A percentile compares a stretch with the other conserved stretches of the same genome.
phyloP scores from a whole-genome alignment of 2,888 invertebrate species.

The Eubasilissa splendida region DNA sequence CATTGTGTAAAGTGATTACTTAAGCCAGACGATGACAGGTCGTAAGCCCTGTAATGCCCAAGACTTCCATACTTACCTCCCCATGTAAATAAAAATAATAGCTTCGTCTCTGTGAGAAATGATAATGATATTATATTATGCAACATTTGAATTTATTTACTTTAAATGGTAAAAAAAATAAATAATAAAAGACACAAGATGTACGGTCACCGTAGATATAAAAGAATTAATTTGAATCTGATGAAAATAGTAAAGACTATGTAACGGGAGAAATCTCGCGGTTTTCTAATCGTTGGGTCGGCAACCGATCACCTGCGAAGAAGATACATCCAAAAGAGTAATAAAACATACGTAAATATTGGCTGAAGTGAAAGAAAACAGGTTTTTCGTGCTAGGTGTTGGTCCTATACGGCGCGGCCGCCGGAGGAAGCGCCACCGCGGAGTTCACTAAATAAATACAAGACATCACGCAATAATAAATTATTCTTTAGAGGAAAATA shows the following conservation, averaged over 20 bases:
- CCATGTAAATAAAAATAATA: no score
- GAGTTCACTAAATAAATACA: not conserved
- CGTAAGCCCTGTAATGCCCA: no score
- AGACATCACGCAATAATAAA: not conserved
- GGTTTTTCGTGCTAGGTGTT: slow-evolving; percentile 7
- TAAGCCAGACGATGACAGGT: no score
- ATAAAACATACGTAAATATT: slow-evolving; percentile 21
- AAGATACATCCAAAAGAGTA: slow-evolving; percentile 13
- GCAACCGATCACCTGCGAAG: not conserved
- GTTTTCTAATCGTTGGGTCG: not conserved
- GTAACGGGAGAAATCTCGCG: slow-evolving; percentile 11
- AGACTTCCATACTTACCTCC: no score
- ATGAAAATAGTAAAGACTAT: slow-evolving; percentile 12
- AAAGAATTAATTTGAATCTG: slow-evolving; percentile 18
- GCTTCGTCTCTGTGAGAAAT: no score
- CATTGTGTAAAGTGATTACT: no score
- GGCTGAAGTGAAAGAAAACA: slow-evolving; percentile 15
- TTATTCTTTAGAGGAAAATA: no score
- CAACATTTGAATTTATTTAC: no score
- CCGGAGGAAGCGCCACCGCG: not conserved
- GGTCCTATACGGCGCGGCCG: not conserved
- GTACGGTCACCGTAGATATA: not conserved
- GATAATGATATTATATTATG: no score
- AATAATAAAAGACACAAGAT: no score
- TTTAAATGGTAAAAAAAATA: no score